Base-by-base conservation (phyloP, 2,888 invertebrate species). In the Altica lythri region DNA sequence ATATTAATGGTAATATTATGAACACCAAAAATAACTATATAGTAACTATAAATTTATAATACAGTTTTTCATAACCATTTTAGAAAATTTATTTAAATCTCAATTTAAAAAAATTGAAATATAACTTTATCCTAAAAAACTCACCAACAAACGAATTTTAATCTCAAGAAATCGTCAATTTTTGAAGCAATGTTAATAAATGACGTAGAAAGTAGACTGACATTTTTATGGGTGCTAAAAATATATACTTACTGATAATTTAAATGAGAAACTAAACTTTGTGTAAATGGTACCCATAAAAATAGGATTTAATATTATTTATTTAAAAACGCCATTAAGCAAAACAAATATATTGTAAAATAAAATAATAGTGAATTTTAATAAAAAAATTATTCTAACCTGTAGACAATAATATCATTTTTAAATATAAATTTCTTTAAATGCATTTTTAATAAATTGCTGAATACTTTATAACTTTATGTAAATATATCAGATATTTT, bases 111-210 rank as follows among this genome's bases (percentile, higher is more conserved):
- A n/a, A n/a, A n/a, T n/a, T n/a, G n/a, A n/a, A n/a, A n/a, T n/a
- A n/a, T n/a, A n/a, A n/a, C n/a, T n/a, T n/a, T n/a, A n/a, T n/a
- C n/a, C n/a, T n/a, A n/a, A n/a, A n/a, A n/a, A n/a, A n/a, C 22
- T 6, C 6, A 19, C 22, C 22, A 19, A 19, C 3, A 19, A 19
- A 5, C 32, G 32, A 6, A 32, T 32, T n/a, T 6, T 13, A 35
- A 10, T 4, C 10, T 18, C 12, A 17, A 12, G 19, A 19, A 19
- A 19, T 17, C 5, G 40, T 46, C 40, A 46, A 53, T 46, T 46
- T 40, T 53, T 53, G 52, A 53, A 53, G 52, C 52, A 46, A 53
- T 53, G 52, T 50, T 50, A 25, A 10, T 34, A 25, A 25, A 13
- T 47, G 4, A 25, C 10, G 19, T 53, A 35, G 37, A 14, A 32